Evolutionary conservation across 2,797 vertebrate genomes (phyloP).

Genomic region (Hemibagrus guttatus): DNA sequence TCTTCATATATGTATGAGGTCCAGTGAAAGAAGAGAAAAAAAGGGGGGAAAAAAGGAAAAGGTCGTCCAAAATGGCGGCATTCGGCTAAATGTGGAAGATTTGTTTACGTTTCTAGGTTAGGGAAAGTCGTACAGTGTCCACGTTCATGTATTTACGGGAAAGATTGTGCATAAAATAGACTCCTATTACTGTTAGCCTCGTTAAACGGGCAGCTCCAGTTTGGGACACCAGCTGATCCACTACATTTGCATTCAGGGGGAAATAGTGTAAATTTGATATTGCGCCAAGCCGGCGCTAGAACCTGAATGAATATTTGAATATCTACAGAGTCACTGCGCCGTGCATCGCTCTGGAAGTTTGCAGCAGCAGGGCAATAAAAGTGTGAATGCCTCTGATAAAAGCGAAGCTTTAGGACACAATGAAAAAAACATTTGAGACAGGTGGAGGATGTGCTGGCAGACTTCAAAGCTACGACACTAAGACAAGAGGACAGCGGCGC

Average conservation of each 20-base stretch:
- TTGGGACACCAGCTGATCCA: slow-evolving; percentile 2
- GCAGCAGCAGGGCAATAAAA: slow-evolving; percentile 24
- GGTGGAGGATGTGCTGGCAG: slow-evolving; percentile 65
- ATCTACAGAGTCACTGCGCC: background rate
- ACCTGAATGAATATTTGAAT: slow-evolving; percentile 18
- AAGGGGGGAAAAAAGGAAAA: background rate
- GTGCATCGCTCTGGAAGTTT: slow-evolving; percentile 1
- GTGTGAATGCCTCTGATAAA: slow-evolving; percentile 45
- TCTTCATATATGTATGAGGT: background rate
- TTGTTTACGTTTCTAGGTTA: background rate
- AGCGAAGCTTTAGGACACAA: slow-evolving; percentile 57
- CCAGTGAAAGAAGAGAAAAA: background rate
- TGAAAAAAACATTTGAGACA: slow-evolving; percentile 72
- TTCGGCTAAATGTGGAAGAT: background rate
- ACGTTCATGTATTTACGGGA: background rate
- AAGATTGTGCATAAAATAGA: background rate
- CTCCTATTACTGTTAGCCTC: background rate
- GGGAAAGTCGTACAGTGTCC: background rate
- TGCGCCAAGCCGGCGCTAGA: background rate
- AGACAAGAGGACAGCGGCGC: slow-evolving; percentile 61
- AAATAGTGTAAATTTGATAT: background rate
- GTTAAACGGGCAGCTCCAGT: background rate
- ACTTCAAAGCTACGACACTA: slow-evolving; percentile 73
- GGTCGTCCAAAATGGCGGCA: background rate
- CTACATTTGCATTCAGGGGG: background rate